These are phyloP conservation scores for Zaprionus ornatus DNA, from an alignment of 1,140 invertebrate species.

Conservation along the genomic window DNA sequence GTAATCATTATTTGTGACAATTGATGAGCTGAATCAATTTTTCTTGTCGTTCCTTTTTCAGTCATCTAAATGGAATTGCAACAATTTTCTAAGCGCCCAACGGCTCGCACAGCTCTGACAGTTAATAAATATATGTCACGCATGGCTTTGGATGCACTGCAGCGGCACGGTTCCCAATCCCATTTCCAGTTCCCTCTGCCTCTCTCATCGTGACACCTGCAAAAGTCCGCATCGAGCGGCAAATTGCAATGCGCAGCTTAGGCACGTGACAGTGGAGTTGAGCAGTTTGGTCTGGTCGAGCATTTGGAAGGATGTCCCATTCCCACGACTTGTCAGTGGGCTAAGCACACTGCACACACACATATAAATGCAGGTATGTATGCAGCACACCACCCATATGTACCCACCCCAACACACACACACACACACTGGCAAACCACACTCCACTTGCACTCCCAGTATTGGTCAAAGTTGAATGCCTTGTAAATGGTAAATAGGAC, in stretches of 20 bases:
- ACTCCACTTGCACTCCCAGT: slow-evolving; percentile 33
- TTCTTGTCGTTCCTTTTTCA: slow-evolving; percentile 33
- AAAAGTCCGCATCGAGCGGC: slow-evolving; percentile 36
- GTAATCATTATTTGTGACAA: slow-evolving; percentile 82
- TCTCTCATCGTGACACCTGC: slow-evolving; percentile 53
- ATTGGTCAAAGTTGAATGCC: slow-evolving; percentile 71
- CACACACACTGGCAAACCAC: slow-evolving; percentile 25
- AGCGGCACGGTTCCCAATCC: slow-evolving; percentile 22
- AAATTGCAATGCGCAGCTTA: slow-evolving; percentile 51
- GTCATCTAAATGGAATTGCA: slow-evolving; percentile 41
- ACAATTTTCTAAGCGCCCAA: slow-evolving; percentile 46
- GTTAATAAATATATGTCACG: slow-evolving; percentile 79
- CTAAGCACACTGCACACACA: slow-evolving; percentile 19
- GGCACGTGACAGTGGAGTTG: slow-evolving; percentile 63
- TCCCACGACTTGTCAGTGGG: slow-evolving; percentile 64
- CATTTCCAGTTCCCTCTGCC: not conserved
- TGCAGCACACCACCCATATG: not conserved
- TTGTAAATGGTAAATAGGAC: slow-evolving; percentile 48
- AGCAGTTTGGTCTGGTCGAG: slow-evolving; percentile 17
- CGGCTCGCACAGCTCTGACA: slow-evolving; percentile 46
- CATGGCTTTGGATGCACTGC: slow-evolving; percentile 62
- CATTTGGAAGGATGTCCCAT: slow-evolving; percentile 33
- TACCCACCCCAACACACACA: slow-evolving; percentile 1
- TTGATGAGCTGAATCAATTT: slow-evolving; percentile 73
- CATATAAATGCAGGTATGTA: not conserved